These are phyloP conservation scores for Microplitis manilae DNA, from an alignment of 2,888 invertebrate genomes.

Conservation along the genomic window DNA sequence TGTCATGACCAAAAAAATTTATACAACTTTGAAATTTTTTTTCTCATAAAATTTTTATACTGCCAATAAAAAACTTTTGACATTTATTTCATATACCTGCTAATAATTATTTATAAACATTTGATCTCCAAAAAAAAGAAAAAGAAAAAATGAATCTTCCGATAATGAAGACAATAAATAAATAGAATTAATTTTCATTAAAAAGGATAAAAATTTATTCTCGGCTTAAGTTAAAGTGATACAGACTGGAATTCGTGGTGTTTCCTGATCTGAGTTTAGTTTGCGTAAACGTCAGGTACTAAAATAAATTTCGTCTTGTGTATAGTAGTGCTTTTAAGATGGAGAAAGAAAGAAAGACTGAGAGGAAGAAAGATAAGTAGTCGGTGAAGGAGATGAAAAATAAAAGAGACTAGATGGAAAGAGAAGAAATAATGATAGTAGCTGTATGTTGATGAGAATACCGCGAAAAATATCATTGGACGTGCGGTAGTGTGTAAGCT, in stretches of 20 bases:
- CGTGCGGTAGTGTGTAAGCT: not conserved
- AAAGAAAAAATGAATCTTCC: not conserved
- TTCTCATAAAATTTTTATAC: slow-evolving; percentile 3
- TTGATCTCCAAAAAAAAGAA: not conserved
- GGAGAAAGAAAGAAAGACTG: not conserved
- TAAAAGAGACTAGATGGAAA: not conserved
- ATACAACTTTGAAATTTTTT: slow-evolving; percentile 7
- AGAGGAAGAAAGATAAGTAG: not conserved
- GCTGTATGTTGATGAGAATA: slow-evolving; percentile 41
- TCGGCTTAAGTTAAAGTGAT: not conserved
- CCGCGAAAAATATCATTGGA: slow-evolving; percentile 45
- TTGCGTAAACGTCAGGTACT: slow-evolving; percentile 43
- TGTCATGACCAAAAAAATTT: slow-evolving; percentile 46
- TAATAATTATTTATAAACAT: not conserved
- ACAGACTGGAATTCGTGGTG: slow-evolving; percentile 33
- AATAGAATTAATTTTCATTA: too few relatives aligned
- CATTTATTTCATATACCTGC: not conserved
- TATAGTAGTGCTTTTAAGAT: not conserved
- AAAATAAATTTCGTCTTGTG: slow-evolving; percentile 39
- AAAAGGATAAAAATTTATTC: too few relatives aligned
- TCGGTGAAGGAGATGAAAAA: not conserved
- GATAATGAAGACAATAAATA: not conserved
- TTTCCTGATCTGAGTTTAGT: slow-evolving; percentile 33
- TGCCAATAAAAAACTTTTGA: not conserved
- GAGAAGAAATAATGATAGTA: slow-evolving; percentile 3